Evolutionary conservation across 2,113 vertebrate species (phyloP).

Genomic region (Mirounga angustirostris): DNA sequence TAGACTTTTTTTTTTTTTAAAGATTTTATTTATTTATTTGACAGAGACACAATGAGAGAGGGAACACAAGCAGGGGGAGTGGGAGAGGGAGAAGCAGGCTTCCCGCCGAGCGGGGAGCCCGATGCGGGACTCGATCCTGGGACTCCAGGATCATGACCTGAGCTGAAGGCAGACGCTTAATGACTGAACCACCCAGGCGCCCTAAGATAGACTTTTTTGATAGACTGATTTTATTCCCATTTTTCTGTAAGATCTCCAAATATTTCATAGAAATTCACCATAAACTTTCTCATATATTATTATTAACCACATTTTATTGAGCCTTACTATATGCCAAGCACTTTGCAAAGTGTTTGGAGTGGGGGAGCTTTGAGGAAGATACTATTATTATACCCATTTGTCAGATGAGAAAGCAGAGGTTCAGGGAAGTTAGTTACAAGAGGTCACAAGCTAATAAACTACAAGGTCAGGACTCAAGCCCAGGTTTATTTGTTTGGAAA

Average conservation of each 20-base stretch:
- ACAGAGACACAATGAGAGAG: too few species aligned
- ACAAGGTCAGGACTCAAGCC: neutral
- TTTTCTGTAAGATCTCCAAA: slow-evolving; percentile 22
- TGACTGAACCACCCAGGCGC: too few species aligned
- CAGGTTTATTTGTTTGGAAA: neutral
- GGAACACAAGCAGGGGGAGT: too few species aligned
- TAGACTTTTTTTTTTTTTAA: neutral
- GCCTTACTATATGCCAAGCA: neutral
- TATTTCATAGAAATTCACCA: neutral
- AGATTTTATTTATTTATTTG: too few species aligned
- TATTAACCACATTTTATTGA: neutral
- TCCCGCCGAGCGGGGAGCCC: too few species aligned
- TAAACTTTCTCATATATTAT: slow-evolving; percentile 7
- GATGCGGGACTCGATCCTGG: too few species aligned
- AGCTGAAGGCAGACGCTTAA: too few species aligned
- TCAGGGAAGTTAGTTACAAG: neutral
- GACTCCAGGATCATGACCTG: too few species aligned
- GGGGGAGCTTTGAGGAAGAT: neutral
- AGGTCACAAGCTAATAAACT: neutral
- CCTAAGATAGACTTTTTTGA: neutral
- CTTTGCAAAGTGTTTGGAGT: neutral
- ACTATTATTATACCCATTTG: neutral
- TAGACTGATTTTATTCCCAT: neutral
- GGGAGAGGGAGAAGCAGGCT: too few species aligned
- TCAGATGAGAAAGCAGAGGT: neutral